Evolutionary conservation across 2,797 vertebrate species (phyloP).

Genomic region (Typhlichthys subterraneus): DNA sequence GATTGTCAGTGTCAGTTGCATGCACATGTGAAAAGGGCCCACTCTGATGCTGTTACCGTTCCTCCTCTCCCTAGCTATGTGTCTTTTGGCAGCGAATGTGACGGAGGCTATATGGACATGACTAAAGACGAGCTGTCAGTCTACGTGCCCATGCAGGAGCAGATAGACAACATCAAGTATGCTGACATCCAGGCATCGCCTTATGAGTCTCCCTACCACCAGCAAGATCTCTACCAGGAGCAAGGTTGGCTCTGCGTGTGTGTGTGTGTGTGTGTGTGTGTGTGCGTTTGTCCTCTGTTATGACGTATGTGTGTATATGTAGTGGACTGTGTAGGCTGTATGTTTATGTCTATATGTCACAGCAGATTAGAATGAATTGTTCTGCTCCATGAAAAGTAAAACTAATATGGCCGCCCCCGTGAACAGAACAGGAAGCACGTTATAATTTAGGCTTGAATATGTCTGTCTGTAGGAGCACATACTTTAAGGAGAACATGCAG

Average conservation of each 20-base stretch:
- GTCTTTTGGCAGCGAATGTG: conserved; percentile 88
- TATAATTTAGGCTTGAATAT: too few relatives aligned
- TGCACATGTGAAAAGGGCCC: not conserved
- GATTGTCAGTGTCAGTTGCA: too few relatives aligned
- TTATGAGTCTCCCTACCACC: conserved; percentile 89
- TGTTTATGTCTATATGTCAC: too few relatives aligned
- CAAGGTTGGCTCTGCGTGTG: conserved; percentile 66
- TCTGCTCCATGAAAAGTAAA: too few relatives aligned
- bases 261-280: not conserved
- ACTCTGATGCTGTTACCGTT: not conserved
- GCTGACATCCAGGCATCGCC: conserved; percentile 91
- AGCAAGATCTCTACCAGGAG: conserved; percentile 87
- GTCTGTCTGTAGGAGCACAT: too few relatives aligned
- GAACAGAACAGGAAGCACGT: too few relatives aligned
- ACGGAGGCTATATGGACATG: conserved; percentile 99
- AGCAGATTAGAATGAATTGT: too few relatives aligned
- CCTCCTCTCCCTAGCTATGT: conserved; percentile 77
- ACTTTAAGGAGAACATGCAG: too few relatives aligned
- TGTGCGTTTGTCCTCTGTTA: not conserved
- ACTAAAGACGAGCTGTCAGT: conserved; percentile 90
- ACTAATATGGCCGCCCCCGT: too few relatives aligned
- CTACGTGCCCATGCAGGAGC: conserved; percentile 95
- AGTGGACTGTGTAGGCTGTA: not conserved
- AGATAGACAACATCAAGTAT: conserved; percentile 89
- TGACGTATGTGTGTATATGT: conserved; percentile 1